Conservation (phyloP, 1,140 invertebrate genomes). For the Pseudoatta argentina region DNA sequence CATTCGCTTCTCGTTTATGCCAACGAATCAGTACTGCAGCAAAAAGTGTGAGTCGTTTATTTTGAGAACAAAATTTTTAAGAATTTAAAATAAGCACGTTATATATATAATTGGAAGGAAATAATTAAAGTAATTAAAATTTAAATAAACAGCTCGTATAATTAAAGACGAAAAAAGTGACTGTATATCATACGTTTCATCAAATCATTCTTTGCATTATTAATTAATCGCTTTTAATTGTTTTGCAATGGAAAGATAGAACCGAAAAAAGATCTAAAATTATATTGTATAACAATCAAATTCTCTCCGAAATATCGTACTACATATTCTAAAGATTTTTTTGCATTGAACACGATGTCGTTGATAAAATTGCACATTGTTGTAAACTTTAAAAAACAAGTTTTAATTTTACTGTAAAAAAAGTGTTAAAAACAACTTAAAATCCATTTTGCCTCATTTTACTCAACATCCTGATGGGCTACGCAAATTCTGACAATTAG, state of each 20-base stretch:
- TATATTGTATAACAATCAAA: no score
- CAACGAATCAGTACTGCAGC: not conserved
- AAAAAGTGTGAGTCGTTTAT: not conserved
- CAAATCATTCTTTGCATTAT: not conserved
- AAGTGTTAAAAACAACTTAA: no score
- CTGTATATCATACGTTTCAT: not conserved
- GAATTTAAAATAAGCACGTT: not conserved
- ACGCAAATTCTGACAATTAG: no score
- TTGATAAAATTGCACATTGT: no score
- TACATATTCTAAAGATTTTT: no score
- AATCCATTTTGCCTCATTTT: no score
- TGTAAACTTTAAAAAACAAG: no score
- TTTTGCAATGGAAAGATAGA: not conserved
- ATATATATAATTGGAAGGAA: not conserved
- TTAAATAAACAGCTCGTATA: not conserved
- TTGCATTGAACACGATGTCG: no score
- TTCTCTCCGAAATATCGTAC: no score
- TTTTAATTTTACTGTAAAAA: no score
- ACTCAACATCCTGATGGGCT: no score
- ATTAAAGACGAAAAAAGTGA: not conserved
- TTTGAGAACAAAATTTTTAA: not conserved
- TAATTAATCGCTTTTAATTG: constrained; percentile 16
- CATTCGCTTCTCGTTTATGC: constrained; percentile 32
- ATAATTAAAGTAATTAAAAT: constrained; percentile 27
- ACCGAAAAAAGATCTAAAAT: not conserved